phyloP scores from a whole-genome alignment of 2,797 vertebrate genomes.

The Sciaenops ocellatus region DNA sequence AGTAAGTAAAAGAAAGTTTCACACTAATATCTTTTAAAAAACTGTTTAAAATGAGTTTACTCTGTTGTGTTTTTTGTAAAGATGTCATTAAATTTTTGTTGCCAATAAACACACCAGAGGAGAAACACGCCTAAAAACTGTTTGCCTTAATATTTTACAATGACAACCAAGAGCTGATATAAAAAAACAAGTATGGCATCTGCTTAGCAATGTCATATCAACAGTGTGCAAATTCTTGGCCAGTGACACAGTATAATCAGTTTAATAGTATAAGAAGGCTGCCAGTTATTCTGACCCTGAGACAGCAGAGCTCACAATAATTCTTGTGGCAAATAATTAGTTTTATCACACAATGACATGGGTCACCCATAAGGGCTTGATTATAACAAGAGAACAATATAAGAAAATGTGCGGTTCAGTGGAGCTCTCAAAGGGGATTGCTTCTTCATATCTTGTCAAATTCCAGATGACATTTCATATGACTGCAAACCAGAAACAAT shows the following conservation, averaged over 20 bases:
- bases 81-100: constrained; percentile 5
- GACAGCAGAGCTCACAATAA: constrained; percentile 71
- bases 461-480: constrained; percentile 86
- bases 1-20: constrained; percentile 16
- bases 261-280: constrained; percentile 74
- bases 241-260: constrained; percentile 68
- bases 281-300: constrained; percentile 79
- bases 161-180: constrained; percentile 41
- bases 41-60: constrained; percentile 13
- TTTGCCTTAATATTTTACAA: constrained; percentile 32
- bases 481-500: constrained; percentile 84
- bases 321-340: constrained; percentile 84
- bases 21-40: constrained; percentile 34
- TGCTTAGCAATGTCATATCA: constrained; percentile 57
- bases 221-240: constrained; percentile 58
- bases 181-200: constrained; percentile 39
- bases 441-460: constrained; percentile 85
- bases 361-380: constrained; percentile 79
- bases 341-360: constrained; percentile 84
- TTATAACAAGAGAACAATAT: constrained; percentile 83
- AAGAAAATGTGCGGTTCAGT: constrained; percentile 79
- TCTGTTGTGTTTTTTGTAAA: constrained; percentile 6
- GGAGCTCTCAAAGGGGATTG: constrained; percentile 81
- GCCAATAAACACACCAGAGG: constrained; percentile 13
- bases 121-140: constrained; percentile 20